Base-by-base conservation (phyloP, 2,797 vertebrate species). In the Danio jaintianensis region DNA sequence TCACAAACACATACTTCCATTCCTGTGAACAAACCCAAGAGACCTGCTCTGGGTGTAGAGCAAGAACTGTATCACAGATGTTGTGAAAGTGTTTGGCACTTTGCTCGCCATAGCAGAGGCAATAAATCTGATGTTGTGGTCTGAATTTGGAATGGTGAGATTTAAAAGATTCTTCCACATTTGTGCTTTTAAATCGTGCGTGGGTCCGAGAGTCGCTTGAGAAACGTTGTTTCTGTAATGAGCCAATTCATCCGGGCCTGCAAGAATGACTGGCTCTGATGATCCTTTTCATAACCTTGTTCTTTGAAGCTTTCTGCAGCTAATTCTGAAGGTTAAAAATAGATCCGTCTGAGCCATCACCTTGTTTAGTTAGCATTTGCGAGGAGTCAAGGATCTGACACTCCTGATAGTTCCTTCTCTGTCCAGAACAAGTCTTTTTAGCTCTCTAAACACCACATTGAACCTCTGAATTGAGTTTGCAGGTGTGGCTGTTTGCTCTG, bases 231-330 rank as follows among this genome's bases (percentile, higher is more conserved):
- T 79, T 63, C 47, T 62, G 38, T 55, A 63, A 79, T 55, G 47
- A 43, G 20, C 64, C 64, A 69, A 69, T 78, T 78, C 53, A 78
- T 59, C 66, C 78, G 53, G 64, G 22, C 75, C n/a, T 50, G 16
- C 40, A 59, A 87, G 80, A 89, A 91, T 47, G 42, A 88, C 89
- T 89, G 89, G 85, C 45, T 56, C 59, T 47, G 85, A 83, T 85
- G 86, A 87, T 86, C 87, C 87, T 80, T 81, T 9, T 74, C 79
- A 42, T 42, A 63, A 62, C 29, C 18, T 59, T 29, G 76, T 53
- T 62, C 36, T 50, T 53, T 62, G 18, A 70, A 53, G 66, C 38
- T 66, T 64, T 56, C 42, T 29, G 40, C 10, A 13, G 38, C 58
- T 71, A 42, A 52, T 29, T 64, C 67, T 66, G 76, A 20, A 59